A percentile compares a stretch with the other conserved stretches of the same genome.
phyloP scores from a whole-genome alignment of 2,113 vertebrate genomes.

The Microcebus jonahi region DNA sequence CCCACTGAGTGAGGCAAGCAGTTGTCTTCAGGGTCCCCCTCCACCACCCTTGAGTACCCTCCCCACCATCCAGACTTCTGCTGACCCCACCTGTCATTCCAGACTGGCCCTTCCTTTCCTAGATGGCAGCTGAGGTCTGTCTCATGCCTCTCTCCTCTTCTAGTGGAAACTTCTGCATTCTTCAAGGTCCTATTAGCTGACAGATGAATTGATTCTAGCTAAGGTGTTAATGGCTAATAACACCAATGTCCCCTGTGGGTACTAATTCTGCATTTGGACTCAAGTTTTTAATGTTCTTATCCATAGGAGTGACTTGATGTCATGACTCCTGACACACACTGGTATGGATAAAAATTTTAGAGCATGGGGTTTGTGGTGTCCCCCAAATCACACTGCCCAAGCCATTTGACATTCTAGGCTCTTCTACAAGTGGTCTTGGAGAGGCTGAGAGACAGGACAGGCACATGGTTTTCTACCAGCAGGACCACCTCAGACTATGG shows the following conservation, averaged over 20 bases:
- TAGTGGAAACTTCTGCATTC: not conserved
- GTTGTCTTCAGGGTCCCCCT: not conserved
- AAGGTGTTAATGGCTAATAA: constrained; percentile 7
- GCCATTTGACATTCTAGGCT: not conserved
- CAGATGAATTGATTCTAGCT: not conserved
- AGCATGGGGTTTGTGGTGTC: not conserved
- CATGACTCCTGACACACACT: not conserved
- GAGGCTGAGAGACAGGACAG: not conserved
- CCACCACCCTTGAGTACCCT: not conserved
- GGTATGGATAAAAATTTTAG: not conserved
- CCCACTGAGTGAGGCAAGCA: not conserved
- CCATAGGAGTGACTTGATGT: not conserved
- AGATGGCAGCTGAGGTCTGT: not conserved
- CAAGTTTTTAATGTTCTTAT: not conserved
- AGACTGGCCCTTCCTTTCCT: not conserved
- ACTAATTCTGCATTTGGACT: not conserved
- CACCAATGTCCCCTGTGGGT: not conserved
- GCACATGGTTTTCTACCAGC: not conserved
- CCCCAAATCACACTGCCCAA: not conserved
- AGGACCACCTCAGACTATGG: not conserved
- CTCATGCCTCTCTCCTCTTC: not conserved
- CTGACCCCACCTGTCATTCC: not conserved
- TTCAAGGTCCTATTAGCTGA: not conserved
- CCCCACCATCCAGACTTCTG: not conserved
- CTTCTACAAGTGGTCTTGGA: not conserved